Base-by-base conservation (phyloP, 2,888 invertebrate genomes). In the Drosophila hamatofila region DNA sequence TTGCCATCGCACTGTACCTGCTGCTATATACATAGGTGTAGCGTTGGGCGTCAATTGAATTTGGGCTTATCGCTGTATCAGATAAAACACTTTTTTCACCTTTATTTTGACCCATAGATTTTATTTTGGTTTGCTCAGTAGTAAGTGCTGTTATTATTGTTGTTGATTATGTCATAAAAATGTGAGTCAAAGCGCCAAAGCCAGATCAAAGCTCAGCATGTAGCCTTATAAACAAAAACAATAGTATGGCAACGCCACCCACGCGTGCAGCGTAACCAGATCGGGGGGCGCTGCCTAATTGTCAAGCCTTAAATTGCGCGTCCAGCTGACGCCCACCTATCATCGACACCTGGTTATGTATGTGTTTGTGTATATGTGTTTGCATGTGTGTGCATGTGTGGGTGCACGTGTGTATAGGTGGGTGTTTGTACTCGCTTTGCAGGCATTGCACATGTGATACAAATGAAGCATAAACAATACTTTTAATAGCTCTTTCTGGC, bases 381-480 rank as follows among this genome's bases (percentile, higher is more conserved):
- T 25, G 5, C 55, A 11, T 27, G 21, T 37, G 11, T 49, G 14
- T 37, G 23, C 30, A 23, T 52, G 12, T 51, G 27, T 51, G 33
- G 44, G 27, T 12, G 25, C 9, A 9, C 11, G 18, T n/a, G 25
- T 57, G 14, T 52, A 4, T 33, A 12, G 3, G 33, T 35, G 39
- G 16, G 37, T 37, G 37, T 37, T 39, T 39, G n/a, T 39, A 8
- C 39, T 6, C 8, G 27, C 39, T 37, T 25, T 44, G 46, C 44
- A 14, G 58, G 18, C 41, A 48, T 60, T 69, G 70, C 75, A 78
- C 75, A 78, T 75, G 63, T 63, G 78, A 78, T 62, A 41, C 55
- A 69, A 74, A 69, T 42, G 63, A 74, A 49, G 59, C 75, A 77
- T 70, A 75, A 77, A 79, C 65, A 77, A 65, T 75, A 62, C 56